Percentiles rank a stretch among this genome's conserved stretches.
Conservation (phyloP, 2,797 vertebrate genomes). For the Remorina albescens region DNA sequence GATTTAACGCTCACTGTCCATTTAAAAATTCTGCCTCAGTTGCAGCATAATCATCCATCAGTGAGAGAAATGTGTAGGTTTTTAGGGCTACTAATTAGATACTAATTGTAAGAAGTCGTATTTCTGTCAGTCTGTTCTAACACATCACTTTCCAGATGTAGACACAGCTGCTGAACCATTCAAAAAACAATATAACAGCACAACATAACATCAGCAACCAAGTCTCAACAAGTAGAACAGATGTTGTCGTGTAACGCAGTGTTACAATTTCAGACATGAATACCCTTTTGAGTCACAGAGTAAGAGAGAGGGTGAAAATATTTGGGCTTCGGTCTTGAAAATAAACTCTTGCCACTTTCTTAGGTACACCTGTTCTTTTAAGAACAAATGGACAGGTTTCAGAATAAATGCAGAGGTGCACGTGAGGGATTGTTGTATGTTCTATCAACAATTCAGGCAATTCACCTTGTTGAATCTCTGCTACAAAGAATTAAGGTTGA, state of each 20-base stretch:
- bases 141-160: constrained; percentile 34
- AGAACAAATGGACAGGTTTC: too few relatives aligned
- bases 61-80: neutral
- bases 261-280: constrained; percentile 30
- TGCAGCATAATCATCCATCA: neutral
- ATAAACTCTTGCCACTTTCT: too few relatives aligned
- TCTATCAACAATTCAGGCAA: too few relatives aligned
- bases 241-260: constrained; percentile 19
- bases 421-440: too few relatives aligned
- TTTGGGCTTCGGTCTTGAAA: constrained; percentile 22
- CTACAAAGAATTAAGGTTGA: too few relatives aligned
- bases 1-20: neutral
- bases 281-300: constrained; percentile 31
- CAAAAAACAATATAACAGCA: constrained; percentile 29
- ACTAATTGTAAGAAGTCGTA: constrained; percentile 3
- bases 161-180: constrained; percentile 42
- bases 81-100: constrained; percentile 5
- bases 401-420: too few relatives aligned
- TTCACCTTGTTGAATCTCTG: too few relatives aligned
- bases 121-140: constrained; percentile 16
- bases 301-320: neutral
- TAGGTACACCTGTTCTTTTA: too few relatives aligned
- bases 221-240: constrained; percentile 26
- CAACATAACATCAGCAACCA: constrained; percentile 9
- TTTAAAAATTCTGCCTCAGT: neutral